Base-by-base conservation (phyloP, 2,888 invertebrate genomes). In the Incurvaria masculella region DNA sequence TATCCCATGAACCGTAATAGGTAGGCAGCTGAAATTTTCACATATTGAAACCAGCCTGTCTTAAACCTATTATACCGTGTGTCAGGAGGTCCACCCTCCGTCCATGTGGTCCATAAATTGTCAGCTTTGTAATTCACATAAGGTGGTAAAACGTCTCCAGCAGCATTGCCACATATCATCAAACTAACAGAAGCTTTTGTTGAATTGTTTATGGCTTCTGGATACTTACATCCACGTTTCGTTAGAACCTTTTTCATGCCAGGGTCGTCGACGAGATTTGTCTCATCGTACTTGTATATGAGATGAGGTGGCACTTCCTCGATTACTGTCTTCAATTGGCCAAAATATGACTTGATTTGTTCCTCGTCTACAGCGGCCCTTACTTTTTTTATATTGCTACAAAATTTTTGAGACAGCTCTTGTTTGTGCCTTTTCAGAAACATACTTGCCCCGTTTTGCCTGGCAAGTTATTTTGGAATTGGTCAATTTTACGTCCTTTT, bases 101-200 rank as follows among this genome's bases (percentile, higher is more conserved):
- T 41, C 41, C 41, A 41, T 3, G 41, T 41, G 18, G 5, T 20
- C 41, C 41, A 41, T 11, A 41, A 18, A 41, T 41, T 18, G 17
- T 41, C 41, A n/a, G 41, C 41, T 41, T 41, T 41, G 18, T 41
- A 41, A 18, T 41, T 41, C 18, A 41, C 18, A 18, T 41, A 41
- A 17, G 41, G 41, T 4, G 41, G 41, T 20, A 41, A 18, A 11
- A 41, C 20, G 14, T 41, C 18, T 49, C 42, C 50, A 50, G 56
- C 55, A 19, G 50, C 27, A 49, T 51, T 47, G 46, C 26, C 21
- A 51, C 41, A 41, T 18, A 41, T 41, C 41, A 41, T 41, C 8
- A 41, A 19, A 41, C 41, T 41, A 14, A 41, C 41, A 18, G 41
- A 18, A n/a, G 39, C 40, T 45, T 45, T 45, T 21, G 40, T 39